phyloP scores from a whole-genome alignment of 2,113 vertebrate genomes.

The Scolopax mira region DNA sequence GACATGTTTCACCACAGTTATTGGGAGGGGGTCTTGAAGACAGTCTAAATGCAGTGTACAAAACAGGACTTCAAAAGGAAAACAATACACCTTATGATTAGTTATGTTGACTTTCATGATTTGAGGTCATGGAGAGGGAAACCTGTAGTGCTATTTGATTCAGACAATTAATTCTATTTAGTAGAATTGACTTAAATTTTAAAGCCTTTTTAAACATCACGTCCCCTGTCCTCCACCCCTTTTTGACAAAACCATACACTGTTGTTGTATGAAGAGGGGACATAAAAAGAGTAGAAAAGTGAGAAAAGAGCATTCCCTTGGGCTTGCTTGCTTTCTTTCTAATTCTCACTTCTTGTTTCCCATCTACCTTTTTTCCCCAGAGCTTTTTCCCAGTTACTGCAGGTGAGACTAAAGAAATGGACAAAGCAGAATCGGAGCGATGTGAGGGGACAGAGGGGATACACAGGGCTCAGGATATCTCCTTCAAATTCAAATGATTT shows the following conservation, averaged over 20 bases:
- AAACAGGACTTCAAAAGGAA: background rate
- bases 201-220: background rate
- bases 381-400: background rate
- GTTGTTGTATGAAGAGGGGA: background rate
- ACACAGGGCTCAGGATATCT: background rate
- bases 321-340: background rate
- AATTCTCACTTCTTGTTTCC: background rate
- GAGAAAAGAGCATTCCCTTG: background rate
- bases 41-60: background rate
- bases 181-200: background rate
- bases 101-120: background rate
- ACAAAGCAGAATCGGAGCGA: background rate
- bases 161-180: background rate
- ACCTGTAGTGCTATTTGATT: background rate
- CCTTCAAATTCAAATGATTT: background rate
- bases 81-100: background rate
- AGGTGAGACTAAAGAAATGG: background rate
- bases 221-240: background rate
- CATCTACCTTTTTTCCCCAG: background rate
- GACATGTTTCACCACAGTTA: background rate
- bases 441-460: background rate
- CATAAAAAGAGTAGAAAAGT: background rate
- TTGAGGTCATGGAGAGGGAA: background rate
- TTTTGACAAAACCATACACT: background rate
- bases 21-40: background rate